A percentile compares a stretch with the other conserved stretches of the same genome.
phyloP scores from a whole-genome alignment of 2,797 vertebrate species.

The Okamejei kenojei region DNA sequence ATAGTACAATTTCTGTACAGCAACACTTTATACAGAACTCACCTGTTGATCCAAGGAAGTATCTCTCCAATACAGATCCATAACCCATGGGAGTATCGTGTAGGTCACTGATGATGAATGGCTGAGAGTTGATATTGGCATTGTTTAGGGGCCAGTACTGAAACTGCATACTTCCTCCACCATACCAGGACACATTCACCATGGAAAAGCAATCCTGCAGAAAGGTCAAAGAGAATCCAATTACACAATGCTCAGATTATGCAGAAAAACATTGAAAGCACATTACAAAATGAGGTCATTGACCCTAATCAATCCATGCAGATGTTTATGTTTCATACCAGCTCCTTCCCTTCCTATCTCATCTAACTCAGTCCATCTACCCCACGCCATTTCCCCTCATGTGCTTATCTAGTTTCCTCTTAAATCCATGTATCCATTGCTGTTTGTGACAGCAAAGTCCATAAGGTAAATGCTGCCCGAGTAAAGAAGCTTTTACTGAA shows the following conservation, averaged over 20 bases:
- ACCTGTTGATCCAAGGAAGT: slow-evolving; percentile 81
- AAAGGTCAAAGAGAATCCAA: background rate
- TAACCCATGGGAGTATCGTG: slow-evolving; percentile 61
- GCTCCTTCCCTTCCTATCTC: background rate
- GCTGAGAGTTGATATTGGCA: slow-evolving; percentile 64
- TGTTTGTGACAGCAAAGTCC: background rate
- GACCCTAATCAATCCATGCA: too few species aligned
- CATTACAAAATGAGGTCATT: background rate
- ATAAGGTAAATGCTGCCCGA: background rate
- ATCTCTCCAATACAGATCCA: slow-evolving; percentile 75
- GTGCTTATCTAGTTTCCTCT: background rate
- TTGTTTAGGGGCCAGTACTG: slow-evolving; percentile 78
- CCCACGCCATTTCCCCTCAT: background rate
- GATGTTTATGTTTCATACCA: background rate
- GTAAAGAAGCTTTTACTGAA: too few species aligned
- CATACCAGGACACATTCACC: slow-evolving; percentile 79
- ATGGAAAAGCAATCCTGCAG: slow-evolving; percentile 84
- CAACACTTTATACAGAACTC: slow-evolving; percentile 21
- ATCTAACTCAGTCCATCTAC: background rate
- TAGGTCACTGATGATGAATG: slow-evolving; percentile 67
- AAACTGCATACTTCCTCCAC: slow-evolving; percentile 64
- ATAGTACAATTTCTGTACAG: background rate
- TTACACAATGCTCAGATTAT: background rate
- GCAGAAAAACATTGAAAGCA: background rate
- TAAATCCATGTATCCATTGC: background rate